Evolutionary conservation across 2,113 vertebrate species (phyloP), one percentile per base, ranked within the genome.

Genomic region (Phrynocephalus versicolor): DNA sequence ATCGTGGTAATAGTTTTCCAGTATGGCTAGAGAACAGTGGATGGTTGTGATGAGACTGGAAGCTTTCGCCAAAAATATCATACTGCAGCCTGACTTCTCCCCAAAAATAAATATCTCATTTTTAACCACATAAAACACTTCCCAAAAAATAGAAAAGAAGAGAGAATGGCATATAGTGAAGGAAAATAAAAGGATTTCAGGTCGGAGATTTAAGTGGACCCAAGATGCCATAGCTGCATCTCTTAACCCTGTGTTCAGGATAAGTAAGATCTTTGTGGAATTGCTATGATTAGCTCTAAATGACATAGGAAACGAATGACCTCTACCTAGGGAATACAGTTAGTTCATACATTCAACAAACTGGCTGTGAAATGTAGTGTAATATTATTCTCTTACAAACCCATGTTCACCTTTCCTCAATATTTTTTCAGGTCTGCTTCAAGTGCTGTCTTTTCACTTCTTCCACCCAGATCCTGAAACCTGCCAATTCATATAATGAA

Each of bases 271-370:
- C 60, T 87, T 88, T 41, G 33, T 79, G 79, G 87, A 91, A 92
- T 81, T 62, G 72, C 30, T 88, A 65, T 73, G 81, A 88, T 90
- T 92, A 90, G 57, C 81, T 90, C 21, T 91, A 89, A 93, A 93
- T 90, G 37, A 58, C 60, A 78, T 82, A 89, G 87, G 73, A 92
- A 93, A 92, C 87, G 60, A 81, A 45, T 57, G 85, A 88, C 90
- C 70, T 18, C 79, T 91, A 37, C 58, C 78, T 82, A 85, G 87
- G 93, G 65, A 92, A 79, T 89, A 67, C 75, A 89, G 51, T n/a
- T 83, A 25, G 1, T 45, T 64, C 37, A 45, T 88, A 60, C 37
- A 87, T n/a, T 88, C 72, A 78, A 67, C n/a, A 72, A 81, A 0
- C 62, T 88, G 70, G n/a, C 80, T 88, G 73, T 85, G 82, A 91